These are phyloP conservation scores for Apostichopus leukothele DNA, from an alignment of 53 echinoderm and acorn worm genomes.

Conservation along the genomic window DNA sequence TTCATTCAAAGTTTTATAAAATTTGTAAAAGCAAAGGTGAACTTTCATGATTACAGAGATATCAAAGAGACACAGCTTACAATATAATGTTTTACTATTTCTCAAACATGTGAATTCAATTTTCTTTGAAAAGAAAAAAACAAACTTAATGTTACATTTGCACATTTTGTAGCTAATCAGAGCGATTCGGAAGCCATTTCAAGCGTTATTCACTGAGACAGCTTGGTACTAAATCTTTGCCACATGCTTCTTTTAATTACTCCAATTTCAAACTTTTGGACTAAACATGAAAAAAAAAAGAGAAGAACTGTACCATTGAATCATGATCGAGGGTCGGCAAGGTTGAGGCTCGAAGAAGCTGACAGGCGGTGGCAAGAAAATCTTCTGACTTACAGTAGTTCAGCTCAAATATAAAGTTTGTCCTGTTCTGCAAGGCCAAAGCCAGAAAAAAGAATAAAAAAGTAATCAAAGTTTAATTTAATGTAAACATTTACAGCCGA, in stretches of 20 bases:
- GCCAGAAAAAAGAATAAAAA: neutral
- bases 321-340: constrained; percentile 82
- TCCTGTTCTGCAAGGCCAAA: constrained; percentile 47
- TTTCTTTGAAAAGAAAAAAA: too few species aligned
- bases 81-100: too few species aligned
- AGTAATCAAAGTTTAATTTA: neutral
- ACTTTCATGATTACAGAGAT: too few species aligned
- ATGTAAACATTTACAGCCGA: neutral
- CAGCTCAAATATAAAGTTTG: constrained; percentile 66
- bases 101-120: too few species aligned
- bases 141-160: too few species aligned
- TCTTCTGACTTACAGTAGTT: constrained; percentile 87
- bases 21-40: too few species aligned
- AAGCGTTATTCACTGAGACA: neutral
- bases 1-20: too few species aligned
- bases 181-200: neutral
- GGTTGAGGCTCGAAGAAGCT: constrained; percentile 91
- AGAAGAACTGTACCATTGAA: constrained; percentile 65
- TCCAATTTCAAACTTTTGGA: neutral
- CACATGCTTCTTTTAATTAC: neutral
- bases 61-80: too few species aligned
- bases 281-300: neutral
- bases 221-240: neutral
- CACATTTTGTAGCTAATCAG: too few species aligned
- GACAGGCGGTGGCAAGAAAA: constrained; percentile 75